Evolutionary conservation across 1,140 invertebrate species (phyloP), one percentile per base, ranked within the genome.

Genomic region (Berghia stephanieae): DNA sequence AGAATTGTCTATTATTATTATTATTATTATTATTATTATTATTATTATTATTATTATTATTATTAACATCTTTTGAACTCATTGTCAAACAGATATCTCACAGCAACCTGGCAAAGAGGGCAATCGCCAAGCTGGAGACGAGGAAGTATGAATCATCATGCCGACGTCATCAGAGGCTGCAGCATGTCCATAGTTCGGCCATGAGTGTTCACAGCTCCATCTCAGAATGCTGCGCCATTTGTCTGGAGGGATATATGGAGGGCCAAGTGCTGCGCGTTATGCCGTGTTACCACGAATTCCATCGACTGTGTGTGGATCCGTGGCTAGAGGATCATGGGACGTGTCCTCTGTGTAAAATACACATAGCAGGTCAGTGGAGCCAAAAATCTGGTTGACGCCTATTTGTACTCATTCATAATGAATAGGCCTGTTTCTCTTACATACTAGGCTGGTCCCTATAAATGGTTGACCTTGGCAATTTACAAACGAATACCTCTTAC

Each of bases 271-370:
- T 98, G 74, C 93, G 96, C 79, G 95, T 96, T 74, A 87, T 98
- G 83, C 96, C 96, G 1, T 98, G 96, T 89, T 93, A 94, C 73
- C 96, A 98, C 89, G 96, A 97, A 88, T 98, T 97, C 88, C 96
- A 98, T 89, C 93, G 95, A 70, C 95, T 95, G 87, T 98, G 96
- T 90, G 95, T 98, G 79, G 96, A 98, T 90, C 97, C 97, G 89
- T 98, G 96, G 96, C 92, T 98, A 36, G 78, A 74, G 43, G 40
- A 75, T 36, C 81, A 89, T 34, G 81, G 84, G 36, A 88, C 88
- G 2, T 90, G 89, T 83, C 89, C 89, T 0, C 82, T 89, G 18
- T 90, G 89, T 77, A 84, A 89, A 74, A 86, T 84, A 40, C 89
- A 90, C 72, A 90, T 90, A 57, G 83, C 89, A 27, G 90, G 89